These are phyloP conservation scores for Gallinago nigripennis DNA, from an alignment of 2,797 vertebrate species.

Conservation along the genomic window DNA sequence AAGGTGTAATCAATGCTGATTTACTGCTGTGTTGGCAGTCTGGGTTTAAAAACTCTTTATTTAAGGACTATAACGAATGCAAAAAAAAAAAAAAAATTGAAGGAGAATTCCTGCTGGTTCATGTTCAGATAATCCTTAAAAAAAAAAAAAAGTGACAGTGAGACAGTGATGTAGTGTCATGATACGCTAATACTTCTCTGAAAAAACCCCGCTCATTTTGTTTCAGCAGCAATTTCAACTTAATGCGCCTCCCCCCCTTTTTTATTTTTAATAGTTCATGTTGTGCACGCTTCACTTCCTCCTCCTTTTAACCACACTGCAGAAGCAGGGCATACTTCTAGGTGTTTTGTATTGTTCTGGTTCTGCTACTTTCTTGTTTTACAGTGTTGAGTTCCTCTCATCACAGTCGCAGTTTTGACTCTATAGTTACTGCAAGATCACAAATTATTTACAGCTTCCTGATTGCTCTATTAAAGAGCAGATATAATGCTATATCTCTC, in stretches of 20 bases:
- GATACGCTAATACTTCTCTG: background rate
- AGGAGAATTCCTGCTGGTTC: background rate
- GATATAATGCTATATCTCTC: background rate
- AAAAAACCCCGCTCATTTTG: background rate
- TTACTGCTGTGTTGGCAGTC: background rate
- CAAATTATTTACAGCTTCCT: background rate
- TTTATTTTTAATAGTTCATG: background rate
- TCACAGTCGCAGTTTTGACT: background rate
- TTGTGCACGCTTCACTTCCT: background rate
- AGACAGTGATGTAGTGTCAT: background rate
- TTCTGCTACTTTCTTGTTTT: background rate
- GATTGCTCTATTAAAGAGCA: background rate
- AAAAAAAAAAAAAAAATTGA: background rate
- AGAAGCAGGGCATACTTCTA: background rate
- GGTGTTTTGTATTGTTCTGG: background rate
- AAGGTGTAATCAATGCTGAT: background rate
- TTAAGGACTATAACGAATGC: background rate
- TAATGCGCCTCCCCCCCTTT: accelerated
- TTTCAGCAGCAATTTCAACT: background rate
- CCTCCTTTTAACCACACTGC: background rate
- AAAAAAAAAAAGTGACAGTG: background rate
- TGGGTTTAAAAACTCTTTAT: background rate
- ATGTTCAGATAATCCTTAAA: background rate
- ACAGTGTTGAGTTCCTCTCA: background rate
- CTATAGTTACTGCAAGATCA: background rate